These are phyloP conservation scores for Phrynocephalus guinanensis DNA, from an alignment of 2,797 vertebrate species.

Conservation along the genomic window DNA sequence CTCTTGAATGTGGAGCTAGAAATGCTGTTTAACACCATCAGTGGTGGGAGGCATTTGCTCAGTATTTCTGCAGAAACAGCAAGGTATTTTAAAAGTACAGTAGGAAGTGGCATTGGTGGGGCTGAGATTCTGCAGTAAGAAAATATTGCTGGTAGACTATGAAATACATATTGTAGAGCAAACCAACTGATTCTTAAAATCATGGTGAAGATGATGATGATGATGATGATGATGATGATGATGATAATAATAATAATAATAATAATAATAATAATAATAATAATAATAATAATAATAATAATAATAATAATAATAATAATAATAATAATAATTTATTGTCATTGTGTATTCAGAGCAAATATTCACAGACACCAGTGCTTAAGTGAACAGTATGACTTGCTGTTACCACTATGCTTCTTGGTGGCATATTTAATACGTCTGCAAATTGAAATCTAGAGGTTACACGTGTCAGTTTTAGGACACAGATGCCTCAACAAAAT, in stretches of 20 bases:
- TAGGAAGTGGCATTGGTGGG: neutral
- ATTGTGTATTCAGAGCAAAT: neutral
- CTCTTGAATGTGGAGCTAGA: neutral
- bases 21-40: neutral
- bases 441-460: neutral
- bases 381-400: neutral
- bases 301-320: too few relatives aligned
- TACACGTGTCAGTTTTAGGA: neutral
- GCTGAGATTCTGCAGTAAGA: neutral
- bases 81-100: neutral
- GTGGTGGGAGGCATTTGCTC: neutral
- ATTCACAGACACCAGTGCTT: neutral
- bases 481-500: neutral
- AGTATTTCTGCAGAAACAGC: neutral
- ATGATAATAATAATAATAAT: too few relatives aligned
- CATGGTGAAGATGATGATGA: neutral
- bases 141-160: neutral
- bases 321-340: too few relatives aligned
- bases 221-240: neutral
- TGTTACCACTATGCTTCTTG: neutral
- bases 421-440: neutral
- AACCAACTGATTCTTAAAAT: neutral
- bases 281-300: too few relatives aligned
- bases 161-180: neutral
- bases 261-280: too few relatives aligned